Percentiles rank a stretch among this genome's conserved stretches.
Evolutionary conservation across 2,113 vertebrate genomes (phyloP).

Genomic region (Eptatretus burgeri): DNA sequence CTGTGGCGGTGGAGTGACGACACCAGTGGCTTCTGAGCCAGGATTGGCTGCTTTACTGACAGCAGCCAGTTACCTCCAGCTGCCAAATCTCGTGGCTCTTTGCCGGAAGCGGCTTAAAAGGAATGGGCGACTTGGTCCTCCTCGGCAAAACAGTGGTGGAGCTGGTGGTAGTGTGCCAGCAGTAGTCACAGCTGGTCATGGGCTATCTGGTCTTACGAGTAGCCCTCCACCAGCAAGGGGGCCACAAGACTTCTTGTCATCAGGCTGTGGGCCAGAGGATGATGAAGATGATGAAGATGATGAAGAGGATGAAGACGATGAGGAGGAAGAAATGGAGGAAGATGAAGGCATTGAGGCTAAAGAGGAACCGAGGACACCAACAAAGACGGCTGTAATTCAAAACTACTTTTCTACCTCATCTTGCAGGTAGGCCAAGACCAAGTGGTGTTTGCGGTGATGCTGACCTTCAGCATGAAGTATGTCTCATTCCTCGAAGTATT

Average conservation of each 20-base stretch:
- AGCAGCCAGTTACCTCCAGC: conserved; percentile 84
- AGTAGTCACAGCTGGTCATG: conserved; percentile 17
- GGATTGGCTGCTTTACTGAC: conserved; percentile 53
- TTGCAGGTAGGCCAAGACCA: not conserved
- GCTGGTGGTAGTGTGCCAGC: not conserved
- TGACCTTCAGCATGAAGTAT: too few relatives aligned
- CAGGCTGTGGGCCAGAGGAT: too few relatives aligned
- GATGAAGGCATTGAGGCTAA: not conserved
- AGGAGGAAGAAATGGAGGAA: too few relatives aligned
- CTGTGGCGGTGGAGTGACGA: not conserved
- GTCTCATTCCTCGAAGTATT: too few relatives aligned
- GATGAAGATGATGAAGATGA: too few relatives aligned
- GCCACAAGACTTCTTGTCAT: conserved; percentile 3
- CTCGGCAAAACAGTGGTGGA: conserved; percentile 15
- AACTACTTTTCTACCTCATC: conserved; percentile 2
- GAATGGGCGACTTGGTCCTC: conserved; percentile 55
- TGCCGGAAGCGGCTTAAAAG: conserved; percentile 87
- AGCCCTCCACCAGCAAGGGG: conserved; percentile 28
- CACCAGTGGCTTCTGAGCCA: conserved; percentile 23
- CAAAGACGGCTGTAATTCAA: not conserved
- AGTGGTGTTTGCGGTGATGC: too few relatives aligned
- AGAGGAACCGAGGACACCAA: not conserved
- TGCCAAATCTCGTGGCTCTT: conserved; percentile 68
- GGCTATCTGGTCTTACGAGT: conserved; percentile 28
- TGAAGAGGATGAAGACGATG: too few relatives aligned